Percentiles rank a stretch among this genome's conserved stretches.
Conservation (phyloP, 2,113 vertebrate genomes). For the Bucco capensis region DNA sequence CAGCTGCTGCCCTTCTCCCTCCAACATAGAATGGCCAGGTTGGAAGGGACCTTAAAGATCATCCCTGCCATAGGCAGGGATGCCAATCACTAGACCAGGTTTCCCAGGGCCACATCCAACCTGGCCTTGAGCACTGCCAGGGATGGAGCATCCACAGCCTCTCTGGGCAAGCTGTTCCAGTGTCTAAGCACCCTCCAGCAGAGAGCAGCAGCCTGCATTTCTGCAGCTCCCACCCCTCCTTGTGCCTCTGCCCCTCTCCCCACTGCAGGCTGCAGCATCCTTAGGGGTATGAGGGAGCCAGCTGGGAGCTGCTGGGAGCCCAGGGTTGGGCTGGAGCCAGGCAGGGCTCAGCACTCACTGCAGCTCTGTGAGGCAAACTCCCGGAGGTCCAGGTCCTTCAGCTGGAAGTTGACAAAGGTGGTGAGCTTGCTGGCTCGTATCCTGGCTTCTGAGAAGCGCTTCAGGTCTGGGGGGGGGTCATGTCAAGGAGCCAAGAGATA, state of each 20-base stretch:
- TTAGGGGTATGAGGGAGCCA: background rate
- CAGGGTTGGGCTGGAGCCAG: background rate
- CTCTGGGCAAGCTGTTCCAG: too few species aligned
- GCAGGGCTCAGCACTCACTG: conserved; percentile 73
- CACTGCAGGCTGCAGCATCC: background rate
- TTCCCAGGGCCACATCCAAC: too few species aligned
- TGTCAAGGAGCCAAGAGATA: conserved; percentile 73
- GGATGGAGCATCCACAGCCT: too few species aligned
- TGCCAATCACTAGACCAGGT: too few species aligned
- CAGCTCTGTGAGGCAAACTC: conserved; percentile 87
- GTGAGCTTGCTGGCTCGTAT: conserved; percentile 90
- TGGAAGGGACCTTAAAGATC: too few species aligned
- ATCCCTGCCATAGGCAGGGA: too few species aligned
- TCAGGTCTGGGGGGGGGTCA: conserved; percentile 78
- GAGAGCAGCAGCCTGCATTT: background rate
- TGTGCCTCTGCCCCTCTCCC: accelerated
- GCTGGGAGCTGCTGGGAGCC: accelerated
- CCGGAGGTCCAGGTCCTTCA: conserved; percentile 91
- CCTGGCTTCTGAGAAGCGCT: conserved; percentile 92
- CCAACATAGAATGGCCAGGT: too few species aligned
- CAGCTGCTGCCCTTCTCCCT: background rate
- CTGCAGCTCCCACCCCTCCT: background rate
- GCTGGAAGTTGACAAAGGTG: conserved; percentile 91
- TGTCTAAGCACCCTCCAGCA: too few species aligned
- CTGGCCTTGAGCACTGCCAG: too few species aligned